Conservation (phyloP, 2,797 vertebrate genomes). For the Micrastur ruficollis region DNA sequence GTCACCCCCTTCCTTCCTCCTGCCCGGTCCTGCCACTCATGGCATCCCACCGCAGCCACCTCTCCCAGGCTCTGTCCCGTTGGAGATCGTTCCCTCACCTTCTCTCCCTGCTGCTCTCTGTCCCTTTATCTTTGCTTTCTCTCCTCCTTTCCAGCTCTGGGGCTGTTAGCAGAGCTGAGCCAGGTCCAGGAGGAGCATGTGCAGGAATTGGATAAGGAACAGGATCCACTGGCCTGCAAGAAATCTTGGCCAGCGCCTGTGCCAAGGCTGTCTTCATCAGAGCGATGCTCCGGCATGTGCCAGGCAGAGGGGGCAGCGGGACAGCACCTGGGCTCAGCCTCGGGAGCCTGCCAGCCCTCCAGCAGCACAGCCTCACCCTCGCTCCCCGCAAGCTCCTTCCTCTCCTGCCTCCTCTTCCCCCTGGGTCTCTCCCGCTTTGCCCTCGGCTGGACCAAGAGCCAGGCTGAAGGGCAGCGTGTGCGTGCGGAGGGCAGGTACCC, state of each 20-base stretch:
- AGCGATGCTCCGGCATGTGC: background rate
- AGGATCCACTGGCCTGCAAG: background rate
- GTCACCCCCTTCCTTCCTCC: constrained; percentile 10
- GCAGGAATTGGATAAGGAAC: constrained; percentile 33
- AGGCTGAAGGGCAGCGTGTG: background rate
- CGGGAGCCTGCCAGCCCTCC: background rate
- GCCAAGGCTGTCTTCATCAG: background rate
- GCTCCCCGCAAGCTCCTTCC: background rate
- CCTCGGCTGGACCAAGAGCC: rapidly evolving
- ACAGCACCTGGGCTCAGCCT: background rate
- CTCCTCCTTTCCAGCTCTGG: background rate
- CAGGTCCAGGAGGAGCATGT: background rate
- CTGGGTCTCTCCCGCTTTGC: background rate
- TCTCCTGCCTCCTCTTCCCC: background rate
- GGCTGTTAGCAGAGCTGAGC: background rate
- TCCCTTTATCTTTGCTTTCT: background rate
- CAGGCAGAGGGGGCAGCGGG: background rate
- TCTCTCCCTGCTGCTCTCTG: background rate
- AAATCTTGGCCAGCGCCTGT: background rate
- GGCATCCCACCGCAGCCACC: background rate
- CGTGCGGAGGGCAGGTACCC: background rate
- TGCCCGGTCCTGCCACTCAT: background rate
- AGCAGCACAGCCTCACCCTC: too few species aligned
- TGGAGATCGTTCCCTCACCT: background rate
- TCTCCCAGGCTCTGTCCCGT: background rate